These are phyloP conservation scores for Pterocles orientalis DNA, from an alignment of 2,113 vertebrate species.

Conservation along the genomic window DNA sequence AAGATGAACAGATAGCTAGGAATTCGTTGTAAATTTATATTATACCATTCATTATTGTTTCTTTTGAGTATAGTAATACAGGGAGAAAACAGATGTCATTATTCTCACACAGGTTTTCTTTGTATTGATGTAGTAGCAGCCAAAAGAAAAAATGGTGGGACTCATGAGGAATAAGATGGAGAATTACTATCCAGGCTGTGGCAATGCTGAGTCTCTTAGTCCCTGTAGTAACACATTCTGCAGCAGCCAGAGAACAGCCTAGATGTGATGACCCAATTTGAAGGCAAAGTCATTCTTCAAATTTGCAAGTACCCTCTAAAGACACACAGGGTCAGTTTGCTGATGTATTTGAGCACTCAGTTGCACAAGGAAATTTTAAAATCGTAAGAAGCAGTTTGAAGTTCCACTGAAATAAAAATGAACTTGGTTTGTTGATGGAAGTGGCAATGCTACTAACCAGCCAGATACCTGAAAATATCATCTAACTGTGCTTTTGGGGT, in stretches of 20 bases:
- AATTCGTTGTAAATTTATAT: neutral
- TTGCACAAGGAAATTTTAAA: neutral
- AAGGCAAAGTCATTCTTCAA: neutral
- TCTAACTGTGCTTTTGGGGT: neutral
- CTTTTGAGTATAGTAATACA: neutral
- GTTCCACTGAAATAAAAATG: neutral
- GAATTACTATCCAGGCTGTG: neutral
- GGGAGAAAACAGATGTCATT: neutral
- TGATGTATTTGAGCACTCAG: neutral
- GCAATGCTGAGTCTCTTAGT: neutral
- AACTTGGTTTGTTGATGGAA: neutral
- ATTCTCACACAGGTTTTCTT: neutral
- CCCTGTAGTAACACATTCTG: neutral
- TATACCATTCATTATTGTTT: neutral
- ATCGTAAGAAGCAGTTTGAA: neutral
- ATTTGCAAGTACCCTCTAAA: neutral
- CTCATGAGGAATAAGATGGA: neutral
- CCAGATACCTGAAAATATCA: neutral
- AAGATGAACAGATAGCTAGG: neutral
- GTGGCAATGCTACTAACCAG: neutral
- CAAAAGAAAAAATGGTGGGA: neutral
- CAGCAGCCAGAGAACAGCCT: neutral
- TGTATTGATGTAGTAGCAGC: neutral
- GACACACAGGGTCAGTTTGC: neutral
- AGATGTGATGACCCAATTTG: neutral